Base-by-base conservation (phyloP, 2,797 vertebrate species). In the Acanthurus leucopareius region DNA sequence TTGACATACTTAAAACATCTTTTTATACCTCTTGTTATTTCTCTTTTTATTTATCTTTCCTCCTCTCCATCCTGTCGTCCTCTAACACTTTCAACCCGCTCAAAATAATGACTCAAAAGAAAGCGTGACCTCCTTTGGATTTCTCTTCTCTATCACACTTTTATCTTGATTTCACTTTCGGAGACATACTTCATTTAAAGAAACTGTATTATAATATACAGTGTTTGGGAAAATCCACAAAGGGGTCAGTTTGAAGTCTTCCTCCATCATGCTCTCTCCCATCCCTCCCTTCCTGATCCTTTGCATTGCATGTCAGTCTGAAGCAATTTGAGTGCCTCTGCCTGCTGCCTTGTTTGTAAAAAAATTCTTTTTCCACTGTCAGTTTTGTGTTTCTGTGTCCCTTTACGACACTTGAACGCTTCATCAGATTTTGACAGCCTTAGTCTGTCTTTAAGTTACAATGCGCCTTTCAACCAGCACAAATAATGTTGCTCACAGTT, bases 71-170 rank as follows among this genome's bases (percentile, higher is more conserved):
- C 66, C 64, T 57, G 54, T 80, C 52, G 44, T 85, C 73, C 53
- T 88, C 57, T 78, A 75, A 88, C 66, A 67, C 51, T 82, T 66
- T 75, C 13, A 82, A 62, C 49, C 45, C 47, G 70, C 15, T 22
- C 85, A 84, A 84, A 87, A 68, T 76, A 86, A 81, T 61, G 11
- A 79, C 40, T 52, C 16, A 75, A 71, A 71, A 79, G 35, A 87
- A 45, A 49, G 65, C 62, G 17, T 77, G 86, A 83, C 88, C 90
- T 94, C 91, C 76, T 94, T 91, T 94, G 93, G 92, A 95, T 95
- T 94, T 94, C 76, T 92, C 86, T 79, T 80, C 75, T 80, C 69
- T 76, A 77, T 80, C 82, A 85, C 45, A 72, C 35, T 62, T 86
- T 82, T 64, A 82, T 81, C 57, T 58, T 69, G 56, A 83, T 79